Evolutionary conservation across 2,888 invertebrate genomes (phyloP).

Genomic region (Epicampocera succincta): DNA sequence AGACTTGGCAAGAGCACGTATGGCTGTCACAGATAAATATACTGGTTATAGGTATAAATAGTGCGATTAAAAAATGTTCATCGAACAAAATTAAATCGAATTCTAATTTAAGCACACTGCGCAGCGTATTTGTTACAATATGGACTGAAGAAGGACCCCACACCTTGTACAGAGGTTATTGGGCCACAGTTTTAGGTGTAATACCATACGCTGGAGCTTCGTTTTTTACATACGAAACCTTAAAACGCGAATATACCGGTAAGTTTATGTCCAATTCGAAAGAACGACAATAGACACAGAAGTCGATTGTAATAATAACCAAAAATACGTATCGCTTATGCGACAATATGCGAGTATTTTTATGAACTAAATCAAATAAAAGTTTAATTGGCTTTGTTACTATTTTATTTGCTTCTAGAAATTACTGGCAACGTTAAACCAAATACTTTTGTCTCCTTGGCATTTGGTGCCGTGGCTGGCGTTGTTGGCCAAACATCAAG

Average conservation of each 20-base stretch:
- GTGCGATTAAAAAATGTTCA: background rate
- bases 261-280: constrained; percentile 53
- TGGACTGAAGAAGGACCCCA: constrained; percentile 88
- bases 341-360: too few relatives aligned
- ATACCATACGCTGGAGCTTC: constrained; percentile 98
- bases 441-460: constrained; percentile 86
- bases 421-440: constrained; percentile 82
- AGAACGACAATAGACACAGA: too few relatives aligned
- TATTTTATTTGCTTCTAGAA: constrained; percentile 75
- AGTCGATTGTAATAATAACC: too few relatives aligned
- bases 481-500: constrained; percentile 96
- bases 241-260: constrained; percentile 92
- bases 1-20: constrained; percentile 96
- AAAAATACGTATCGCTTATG: too few relatives aligned
- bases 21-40: constrained; percentile 95
- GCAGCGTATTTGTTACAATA: constrained; percentile 86
- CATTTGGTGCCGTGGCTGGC: constrained; percentile 95
- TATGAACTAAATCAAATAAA: background rate
- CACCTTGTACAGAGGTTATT: constrained; percentile 92
- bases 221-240: constrained; percentile 97
- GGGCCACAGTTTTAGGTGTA: constrained; percentile 95
- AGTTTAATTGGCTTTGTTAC: too few relatives aligned
- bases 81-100: background rate
- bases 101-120: constrained; percentile 79
- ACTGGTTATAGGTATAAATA: constrained; percentile 85